Percentiles rank a stretch among this genome's conserved stretches.
Evolutionary conservation across 2,797 vertebrate species (phyloP).

Genomic region (Hypotaenidia philippensis): DNA sequence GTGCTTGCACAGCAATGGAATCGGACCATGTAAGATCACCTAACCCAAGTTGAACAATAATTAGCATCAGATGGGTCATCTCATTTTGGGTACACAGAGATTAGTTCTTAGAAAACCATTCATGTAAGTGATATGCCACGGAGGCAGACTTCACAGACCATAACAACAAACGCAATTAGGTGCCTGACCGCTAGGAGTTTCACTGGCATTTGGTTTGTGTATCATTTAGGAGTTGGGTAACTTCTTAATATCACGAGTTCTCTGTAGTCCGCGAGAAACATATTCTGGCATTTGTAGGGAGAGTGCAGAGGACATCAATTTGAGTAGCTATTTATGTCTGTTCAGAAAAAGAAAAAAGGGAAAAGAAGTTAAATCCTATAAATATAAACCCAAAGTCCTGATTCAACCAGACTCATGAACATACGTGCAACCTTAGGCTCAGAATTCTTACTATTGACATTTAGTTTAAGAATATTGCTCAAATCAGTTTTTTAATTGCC

Average conservation of each 20-base stretch:
- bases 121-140: not conserved
- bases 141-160: not conserved
- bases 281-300: not conserved
- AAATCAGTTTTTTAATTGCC: conserved; percentile 2
- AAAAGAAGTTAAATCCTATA: not conserved
- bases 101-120: not conserved
- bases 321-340: not conserved
- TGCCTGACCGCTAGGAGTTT: not conserved
- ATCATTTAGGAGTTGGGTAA: not conserved
- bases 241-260: not conserved
- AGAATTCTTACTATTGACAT: conserved; percentile 12
- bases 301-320: not conserved
- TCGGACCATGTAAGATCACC: not conserved
- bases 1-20: not conserved
- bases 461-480: not conserved
- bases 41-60: not conserved
- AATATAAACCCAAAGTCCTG: conserved; percentile 8
- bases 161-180: not conserved
- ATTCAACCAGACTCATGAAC: not conserved
- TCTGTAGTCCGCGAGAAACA: not conserved
- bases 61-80: not conserved
- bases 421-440: not conserved
- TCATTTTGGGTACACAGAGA: not conserved
- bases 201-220: not conserved
- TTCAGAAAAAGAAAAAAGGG: not conserved